Conservation (phyloP, 1,140 invertebrate species). For the Drosophila simulans region DNA sequence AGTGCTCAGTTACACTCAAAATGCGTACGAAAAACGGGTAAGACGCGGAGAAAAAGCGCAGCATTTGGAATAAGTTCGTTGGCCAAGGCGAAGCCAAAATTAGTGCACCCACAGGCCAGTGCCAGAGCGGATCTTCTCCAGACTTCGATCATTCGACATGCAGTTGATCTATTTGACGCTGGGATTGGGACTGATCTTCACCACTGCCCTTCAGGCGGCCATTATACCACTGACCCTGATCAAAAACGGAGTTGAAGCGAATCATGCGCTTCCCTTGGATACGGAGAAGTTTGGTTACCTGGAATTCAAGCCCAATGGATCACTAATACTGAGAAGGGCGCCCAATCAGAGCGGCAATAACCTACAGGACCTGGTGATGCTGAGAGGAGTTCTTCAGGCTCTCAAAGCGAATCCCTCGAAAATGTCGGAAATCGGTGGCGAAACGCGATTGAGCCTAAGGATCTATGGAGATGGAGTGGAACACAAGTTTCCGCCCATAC, state of each 20-base stretch:
- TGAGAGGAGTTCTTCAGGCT: slow-evolving; percentile 56
- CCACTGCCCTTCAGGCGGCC: slow-evolving; percentile 33
- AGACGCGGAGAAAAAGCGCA: slow-evolving; percentile 55
- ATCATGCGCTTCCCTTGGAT: slow-evolving; percentile 7
- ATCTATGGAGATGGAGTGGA: slow-evolving; percentile 81
- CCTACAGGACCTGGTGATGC: slow-evolving; percentile 56
- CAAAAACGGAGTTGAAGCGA: slow-evolving; percentile 7
- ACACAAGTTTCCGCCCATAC: slow-evolving; percentile 87
- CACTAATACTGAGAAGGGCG: slow-evolving; percentile 43
- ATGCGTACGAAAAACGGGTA: slow-evolving; percentile 21
- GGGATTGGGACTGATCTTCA: slow-evolving; percentile 26
- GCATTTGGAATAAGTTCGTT: slow-evolving; percentile 68
- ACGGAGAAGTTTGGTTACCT: slow-evolving; percentile 63
- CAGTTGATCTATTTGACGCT: slow-evolving; percentile 27
- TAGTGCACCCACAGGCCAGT: slow-evolving; percentile 68
- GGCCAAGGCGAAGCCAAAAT: slow-evolving; percentile 51
- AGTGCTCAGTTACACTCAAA: slow-evolving; percentile 60
- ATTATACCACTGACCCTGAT: slow-evolving; percentile 43
- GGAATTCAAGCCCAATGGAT: slow-evolving; percentile 74
- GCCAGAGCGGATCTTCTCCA: slow-evolving; percentile 39
- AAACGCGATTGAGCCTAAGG: slow-evolving; percentile 50
- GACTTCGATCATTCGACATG: slow-evolving; percentile 21
- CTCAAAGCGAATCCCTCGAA: slow-evolving; percentile 35
- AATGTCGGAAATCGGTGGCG: slow-evolving; percentile 1
- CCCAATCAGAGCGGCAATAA: slow-evolving; percentile 38